Evolutionary conservation across 2,797 vertebrate species (phyloP).

Genomic region (Acipenser transmontanus): DNA sequence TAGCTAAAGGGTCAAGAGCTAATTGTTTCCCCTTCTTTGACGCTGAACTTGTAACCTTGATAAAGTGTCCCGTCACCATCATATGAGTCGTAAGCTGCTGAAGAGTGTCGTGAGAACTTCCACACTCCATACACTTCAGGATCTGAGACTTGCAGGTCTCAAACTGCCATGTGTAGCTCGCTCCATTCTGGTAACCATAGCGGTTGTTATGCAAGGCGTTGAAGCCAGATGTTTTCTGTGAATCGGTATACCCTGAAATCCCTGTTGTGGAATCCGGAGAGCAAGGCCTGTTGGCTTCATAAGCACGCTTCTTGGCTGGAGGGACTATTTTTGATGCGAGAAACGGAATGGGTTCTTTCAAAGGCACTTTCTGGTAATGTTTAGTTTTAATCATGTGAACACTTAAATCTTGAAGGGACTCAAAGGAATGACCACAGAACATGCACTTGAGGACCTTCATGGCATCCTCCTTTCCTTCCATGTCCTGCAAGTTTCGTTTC

Average conservation of each 20-base stretch:
- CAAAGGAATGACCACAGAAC: conserved; percentile 97
- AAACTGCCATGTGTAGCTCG: conserved; percentile 98
- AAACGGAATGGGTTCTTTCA: conserved; percentile 96
- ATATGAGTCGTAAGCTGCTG: conserved; percentile 97
- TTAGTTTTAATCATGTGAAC: conserved; percentile 99
- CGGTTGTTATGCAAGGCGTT: conserved; percentile 82
- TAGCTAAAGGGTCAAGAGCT: conserved; percentile 86
- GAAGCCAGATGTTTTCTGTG: conserved; percentile 67
- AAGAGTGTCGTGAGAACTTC: conserved; percentile 92
- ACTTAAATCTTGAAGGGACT: conserved; percentile 94
- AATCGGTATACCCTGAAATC: conserved; percentile 69
- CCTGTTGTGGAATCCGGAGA: conserved; percentile 94
- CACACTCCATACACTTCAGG: conserved; percentile 97
- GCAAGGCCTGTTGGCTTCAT: conserved; percentile 85
- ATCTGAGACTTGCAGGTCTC: conserved; percentile 99
- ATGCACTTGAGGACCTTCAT: conserved; percentile 97
- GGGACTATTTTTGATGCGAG: conserved; percentile 88
- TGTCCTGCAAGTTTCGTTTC: conserved; percentile 89
- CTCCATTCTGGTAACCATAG: conserved; percentile 94
- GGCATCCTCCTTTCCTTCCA: conserved; percentile 93
- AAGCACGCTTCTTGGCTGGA: conserved; percentile 87
- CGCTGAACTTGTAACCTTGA: conserved; percentile 96
- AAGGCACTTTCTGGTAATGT: conserved; percentile 99
- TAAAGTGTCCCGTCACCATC: conserved; percentile 98
- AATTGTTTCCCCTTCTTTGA: conserved; percentile 98